Evolutionary conservation across 2,113 vertebrate genomes (phyloP).

Genomic region (Phainopepla nitens): DNA sequence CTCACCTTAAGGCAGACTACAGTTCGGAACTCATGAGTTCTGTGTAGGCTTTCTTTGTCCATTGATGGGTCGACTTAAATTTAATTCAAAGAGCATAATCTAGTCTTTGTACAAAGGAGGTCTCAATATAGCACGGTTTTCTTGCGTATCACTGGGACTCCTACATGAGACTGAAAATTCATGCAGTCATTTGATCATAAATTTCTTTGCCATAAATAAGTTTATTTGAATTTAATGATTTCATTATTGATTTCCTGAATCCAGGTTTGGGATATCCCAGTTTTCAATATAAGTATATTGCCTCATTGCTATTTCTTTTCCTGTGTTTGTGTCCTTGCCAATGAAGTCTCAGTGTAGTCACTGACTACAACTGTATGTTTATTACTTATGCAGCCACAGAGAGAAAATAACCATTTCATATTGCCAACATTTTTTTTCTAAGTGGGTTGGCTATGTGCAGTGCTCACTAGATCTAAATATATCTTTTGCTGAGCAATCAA

Average conservation of each 20-base stretch:
- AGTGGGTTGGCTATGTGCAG: background rate
- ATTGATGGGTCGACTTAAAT: background rate
- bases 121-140: background rate
- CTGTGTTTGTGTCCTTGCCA: background rate
- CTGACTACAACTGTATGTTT: background rate
- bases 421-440: background rate
- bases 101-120: background rate
- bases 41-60: background rate
- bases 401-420: background rate
- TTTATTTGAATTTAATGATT: background rate
- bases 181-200: background rate
- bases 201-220: background rate
- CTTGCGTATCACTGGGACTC: background rate
- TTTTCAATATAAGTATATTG: background rate
- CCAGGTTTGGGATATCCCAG: background rate
- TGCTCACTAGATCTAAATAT: background rate
- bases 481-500: background rate
- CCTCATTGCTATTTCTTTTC: background rate
- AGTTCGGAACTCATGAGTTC: background rate
- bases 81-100: background rate
- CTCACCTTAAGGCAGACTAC: background rate
- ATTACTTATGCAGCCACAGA: background rate
- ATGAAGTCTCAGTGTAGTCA: background rate
- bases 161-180: background rate
- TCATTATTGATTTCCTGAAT: background rate